phyloP scores from a whole-genome alignment of 2,797 vertebrate genomes.

The Melanotaenia boesemani region DNA sequence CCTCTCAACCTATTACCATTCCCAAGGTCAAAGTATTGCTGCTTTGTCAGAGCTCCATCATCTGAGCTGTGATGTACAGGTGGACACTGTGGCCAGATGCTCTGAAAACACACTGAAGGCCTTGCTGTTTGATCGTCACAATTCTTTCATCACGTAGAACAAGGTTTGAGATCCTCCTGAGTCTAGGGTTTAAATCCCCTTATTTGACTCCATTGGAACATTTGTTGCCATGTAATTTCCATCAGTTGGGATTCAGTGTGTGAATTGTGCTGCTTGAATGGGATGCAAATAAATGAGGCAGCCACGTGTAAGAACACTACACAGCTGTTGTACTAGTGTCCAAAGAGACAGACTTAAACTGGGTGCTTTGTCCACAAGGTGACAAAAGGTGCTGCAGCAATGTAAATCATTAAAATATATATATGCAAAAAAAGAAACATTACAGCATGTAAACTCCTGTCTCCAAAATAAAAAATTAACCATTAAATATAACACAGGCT shows the following conservation, averaged over 20 bases:
- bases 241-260: neutral
- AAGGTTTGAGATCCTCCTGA: neutral
- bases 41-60: neutral
- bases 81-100: neutral
- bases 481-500: neutral
- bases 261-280: neutral
- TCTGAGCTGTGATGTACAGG: neutral
- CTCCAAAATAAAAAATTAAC: neutral
- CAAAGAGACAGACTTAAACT: neutral
- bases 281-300: neutral
- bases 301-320: neutral
- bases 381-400: neutral
- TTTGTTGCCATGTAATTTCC: slow-evolving; percentile 1
- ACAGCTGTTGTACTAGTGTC: neutral
- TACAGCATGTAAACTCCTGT: neutral
- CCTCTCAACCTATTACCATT: neutral
- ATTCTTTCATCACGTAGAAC: neutral
- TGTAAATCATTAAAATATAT: neutral
- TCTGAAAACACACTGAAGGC: neutral
- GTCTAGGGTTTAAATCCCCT: neutral
- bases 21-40: neutral
- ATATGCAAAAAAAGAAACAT: neutral
- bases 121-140: neutral
- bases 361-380: neutral
- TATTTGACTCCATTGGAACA: neutral